phyloP scores from a whole-genome alignment of 2,888 invertebrate species.

The Tetanocera ferruginea region DNA sequence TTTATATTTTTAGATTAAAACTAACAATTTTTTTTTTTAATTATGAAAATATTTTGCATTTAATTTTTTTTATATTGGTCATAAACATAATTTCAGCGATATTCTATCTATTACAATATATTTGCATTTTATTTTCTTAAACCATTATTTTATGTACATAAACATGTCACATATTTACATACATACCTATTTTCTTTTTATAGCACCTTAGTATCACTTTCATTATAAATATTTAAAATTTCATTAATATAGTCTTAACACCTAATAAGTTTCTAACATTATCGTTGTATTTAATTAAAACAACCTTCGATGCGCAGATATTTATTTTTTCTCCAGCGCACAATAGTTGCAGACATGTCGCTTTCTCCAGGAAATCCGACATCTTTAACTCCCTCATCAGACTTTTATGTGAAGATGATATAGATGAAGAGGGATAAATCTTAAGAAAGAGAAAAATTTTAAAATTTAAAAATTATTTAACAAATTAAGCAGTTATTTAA shows the following conservation, averaged over 20 bases:
- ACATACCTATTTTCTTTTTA: slow-evolving; percentile 51
- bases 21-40: slow-evolving; percentile 19
- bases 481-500: not conserved
- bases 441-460: slow-evolving; percentile 45
- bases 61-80: slow-evolving; percentile 42
- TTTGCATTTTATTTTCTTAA: slow-evolving; percentile 34
- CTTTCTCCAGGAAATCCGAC: slow-evolving; percentile 84
- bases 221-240: slow-evolving; percentile 71
- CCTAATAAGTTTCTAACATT: slow-evolving; percentile 85
- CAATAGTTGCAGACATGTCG: slow-evolving; percentile 83
- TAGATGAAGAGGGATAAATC: slow-evolving; percentile 67
- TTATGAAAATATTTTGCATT: slow-evolving; percentile 47
- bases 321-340: slow-evolving; percentile 85
- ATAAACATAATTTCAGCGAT: slow-evolving; percentile 44
- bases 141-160: slow-evolving; percentile 37
- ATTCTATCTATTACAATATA: slow-evolving; percentile 42
- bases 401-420: slow-evolving; percentile 61
- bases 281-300: slow-evolving; percentile 87
- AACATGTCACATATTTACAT: slow-evolving; percentile 42
- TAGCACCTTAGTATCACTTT: slow-evolving; percentile 66
- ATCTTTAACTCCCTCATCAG: slow-evolving; percentile 80
- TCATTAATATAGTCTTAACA: slow-evolving; percentile 82
- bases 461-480: not conserved
- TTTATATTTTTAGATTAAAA: slow-evolving; percentile 4
- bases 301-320: slow-evolving; percentile 84